Evolutionary conservation across 2,113 vertebrate genomes (phyloP).

Genomic region (Urocitellus parryii): DNA sequence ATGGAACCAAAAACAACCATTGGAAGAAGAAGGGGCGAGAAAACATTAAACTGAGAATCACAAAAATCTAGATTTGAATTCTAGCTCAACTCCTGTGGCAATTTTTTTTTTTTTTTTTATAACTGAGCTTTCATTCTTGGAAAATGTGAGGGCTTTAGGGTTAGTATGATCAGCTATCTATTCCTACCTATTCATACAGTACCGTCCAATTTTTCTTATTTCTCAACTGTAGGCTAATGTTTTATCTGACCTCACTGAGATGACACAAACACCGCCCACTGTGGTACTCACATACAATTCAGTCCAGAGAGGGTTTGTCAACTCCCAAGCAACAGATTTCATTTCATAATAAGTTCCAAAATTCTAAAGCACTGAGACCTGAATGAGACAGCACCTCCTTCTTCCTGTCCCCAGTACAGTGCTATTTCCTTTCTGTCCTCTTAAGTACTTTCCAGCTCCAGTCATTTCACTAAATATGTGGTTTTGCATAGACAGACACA

Average conservation of each 20-base stretch:
- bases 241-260: neutral
- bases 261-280: neutral
- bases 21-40: neutral
- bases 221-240: neutral
- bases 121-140: neutral
- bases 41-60: neutral
- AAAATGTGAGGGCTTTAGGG: neutral
- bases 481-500: neutral
- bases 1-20: neutral
- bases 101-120: neutral
- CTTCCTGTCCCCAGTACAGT: too few relatives aligned
- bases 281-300: neutral
- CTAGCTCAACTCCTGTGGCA: neutral
- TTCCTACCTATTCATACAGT: neutral
- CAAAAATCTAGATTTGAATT: constrained; percentile 52
- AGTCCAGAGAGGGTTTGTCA: neutral
- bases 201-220: neutral
- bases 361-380: neutral
- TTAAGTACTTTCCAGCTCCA: neutral
- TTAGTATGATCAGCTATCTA: neutral
- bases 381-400: accelerated
- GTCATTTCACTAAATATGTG: neutral
- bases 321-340: neutral
- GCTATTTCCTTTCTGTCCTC: neutral
- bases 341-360: neutral